These are phyloP conservation scores for Sternotherus odoratus DNA, from an alignment of 2,797 vertebrate genomes.

Conservation along the genomic window DNA sequence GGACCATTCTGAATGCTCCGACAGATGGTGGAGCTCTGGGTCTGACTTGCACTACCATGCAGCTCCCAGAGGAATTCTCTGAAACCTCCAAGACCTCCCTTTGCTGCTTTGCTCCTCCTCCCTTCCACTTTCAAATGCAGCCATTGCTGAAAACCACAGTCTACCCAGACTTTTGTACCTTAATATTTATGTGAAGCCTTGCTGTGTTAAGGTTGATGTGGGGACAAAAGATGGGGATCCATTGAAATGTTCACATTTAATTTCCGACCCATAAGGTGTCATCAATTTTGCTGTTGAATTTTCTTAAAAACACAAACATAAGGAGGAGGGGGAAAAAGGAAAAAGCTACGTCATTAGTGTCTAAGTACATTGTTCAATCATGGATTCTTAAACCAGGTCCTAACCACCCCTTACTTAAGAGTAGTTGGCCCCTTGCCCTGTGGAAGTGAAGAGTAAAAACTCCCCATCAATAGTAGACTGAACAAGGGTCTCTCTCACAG, in stretches of 20 bases:
- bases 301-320: neutral
- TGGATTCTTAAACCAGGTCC: neutral
- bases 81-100: neutral
- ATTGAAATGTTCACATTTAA: constrained; percentile 46
- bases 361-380: neutral
- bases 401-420: neutral
- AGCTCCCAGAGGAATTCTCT: neutral
- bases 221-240: constrained; percentile 21
- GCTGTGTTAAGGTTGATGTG: constrained; percentile 25
- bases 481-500: neutral
- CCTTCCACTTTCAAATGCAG: neutral
- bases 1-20: neutral
- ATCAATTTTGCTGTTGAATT: neutral
- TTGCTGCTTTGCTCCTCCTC: neutral
- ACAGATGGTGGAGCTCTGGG: neutral
- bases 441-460: neutral
- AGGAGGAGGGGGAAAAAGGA: neutral
- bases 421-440: neutral
- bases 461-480: neutral
- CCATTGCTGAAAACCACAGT: neutral
- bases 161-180: constrained; percentile 33
- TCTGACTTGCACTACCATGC: neutral
- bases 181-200: neutral
- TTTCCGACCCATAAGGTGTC: constrained; percentile 22
- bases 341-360: neutral